Percentiles rank a stretch among this genome's conserved stretches.
phyloP scores from a whole-genome alignment of 2,888 invertebrate species.

The Heliconius sara region DNA sequence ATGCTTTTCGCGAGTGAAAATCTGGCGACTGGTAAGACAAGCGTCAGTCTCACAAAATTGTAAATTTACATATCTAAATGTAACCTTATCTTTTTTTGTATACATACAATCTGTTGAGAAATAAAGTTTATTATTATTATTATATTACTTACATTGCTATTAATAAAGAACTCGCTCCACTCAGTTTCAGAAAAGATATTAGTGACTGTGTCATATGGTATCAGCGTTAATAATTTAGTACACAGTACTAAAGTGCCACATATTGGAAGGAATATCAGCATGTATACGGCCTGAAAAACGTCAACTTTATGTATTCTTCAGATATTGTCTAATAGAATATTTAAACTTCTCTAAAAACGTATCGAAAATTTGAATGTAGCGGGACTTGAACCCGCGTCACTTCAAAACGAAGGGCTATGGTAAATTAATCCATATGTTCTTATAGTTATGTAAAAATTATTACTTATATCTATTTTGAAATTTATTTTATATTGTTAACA shows the following conservation, averaged over 20 bases:
- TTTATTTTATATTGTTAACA: too few relatives aligned
- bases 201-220: slow-evolving; percentile 86
- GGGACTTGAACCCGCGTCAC: neutral
- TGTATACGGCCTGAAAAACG: slow-evolving; percentile 85
- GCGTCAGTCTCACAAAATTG: too few relatives aligned
- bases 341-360: neutral
- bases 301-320: neutral
- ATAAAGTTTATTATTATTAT: too few relatives aligned
- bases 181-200: slow-evolving; percentile 91
- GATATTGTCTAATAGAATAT: neutral
- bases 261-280: slow-evolving; percentile 90
- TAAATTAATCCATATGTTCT: neutral
- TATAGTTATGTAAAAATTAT: neutral
- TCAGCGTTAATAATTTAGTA: slow-evolving; percentile 89
- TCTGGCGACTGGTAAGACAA: too few relatives aligned
- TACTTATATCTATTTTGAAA: neutral
- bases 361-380: neutral
- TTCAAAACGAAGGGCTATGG: neutral
- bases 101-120: too few relatives aligned
- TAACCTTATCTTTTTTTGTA: too few relatives aligned
- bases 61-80: too few relatives aligned
- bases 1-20: too few relatives aligned
- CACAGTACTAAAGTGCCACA: slow-evolving; percentile 89
- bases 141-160: slow-evolving; percentile 85
- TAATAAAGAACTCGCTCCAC: slow-evolving; percentile 93